Conservation (phyloP, 1,140 invertebrate genomes). For the Dreissena rostriformis region DNA sequence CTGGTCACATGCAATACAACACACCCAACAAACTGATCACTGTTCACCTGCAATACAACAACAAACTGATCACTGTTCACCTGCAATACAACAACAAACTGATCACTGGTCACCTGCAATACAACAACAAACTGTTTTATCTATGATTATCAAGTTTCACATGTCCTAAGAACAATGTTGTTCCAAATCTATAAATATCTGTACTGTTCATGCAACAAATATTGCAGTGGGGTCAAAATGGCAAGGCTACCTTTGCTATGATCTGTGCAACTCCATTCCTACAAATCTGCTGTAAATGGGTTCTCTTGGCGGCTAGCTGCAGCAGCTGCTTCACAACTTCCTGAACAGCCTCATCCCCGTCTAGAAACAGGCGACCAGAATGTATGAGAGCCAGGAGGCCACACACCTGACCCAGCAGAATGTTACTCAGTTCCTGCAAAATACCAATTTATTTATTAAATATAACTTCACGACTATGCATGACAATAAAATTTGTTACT, state of each 20-base stretch:
- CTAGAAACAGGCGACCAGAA: constrained; percentile 49
- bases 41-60: constrained; percentile 25
- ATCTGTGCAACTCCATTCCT: constrained; percentile 46
- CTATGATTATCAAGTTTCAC: too few species aligned
- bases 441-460: too few species aligned
- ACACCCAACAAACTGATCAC: constrained; percentile 19
- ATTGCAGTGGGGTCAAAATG: background rate
- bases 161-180: too few species aligned
- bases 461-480: too few species aligned
- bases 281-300: constrained; percentile 55
- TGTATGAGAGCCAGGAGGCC: constrained; percentile 58
- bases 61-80: constrained; percentile 39
- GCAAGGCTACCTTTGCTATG: constrained; percentile 30
- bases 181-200: too few species aligned
- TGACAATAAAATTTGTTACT: too few species aligned
- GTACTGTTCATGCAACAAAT: too few species aligned
- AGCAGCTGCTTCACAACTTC: constrained; percentile 49
- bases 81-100: constrained; percentile 34
- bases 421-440: constrained; percentile 57
- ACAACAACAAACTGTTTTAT: too few species aligned
- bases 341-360: constrained; percentile 26
- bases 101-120: constrained; percentile 37
- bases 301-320: constrained; percentile 33
- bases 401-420: constrained; percentile 59
- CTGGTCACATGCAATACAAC: constrained; percentile 40